Conservation (phyloP, 2,888 invertebrate species). For the Diadegma fenestrale region DNA sequence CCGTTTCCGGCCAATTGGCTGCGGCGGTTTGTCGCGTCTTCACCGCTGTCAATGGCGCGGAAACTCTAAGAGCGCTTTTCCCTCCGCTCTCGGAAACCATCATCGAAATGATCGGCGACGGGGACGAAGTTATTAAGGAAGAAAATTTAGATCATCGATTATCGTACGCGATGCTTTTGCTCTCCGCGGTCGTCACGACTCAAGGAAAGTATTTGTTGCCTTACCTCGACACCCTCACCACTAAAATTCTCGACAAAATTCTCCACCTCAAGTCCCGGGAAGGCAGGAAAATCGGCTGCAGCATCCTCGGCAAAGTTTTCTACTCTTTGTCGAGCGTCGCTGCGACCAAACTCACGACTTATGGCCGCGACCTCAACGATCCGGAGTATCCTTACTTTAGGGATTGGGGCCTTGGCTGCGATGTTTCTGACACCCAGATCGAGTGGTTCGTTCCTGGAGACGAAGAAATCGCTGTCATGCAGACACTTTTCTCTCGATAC, state of each 20-base stretch:
- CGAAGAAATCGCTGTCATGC: slow-evolving; percentile 89
- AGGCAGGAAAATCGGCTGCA: slow-evolving; percentile 88
- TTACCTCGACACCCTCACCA: slow-evolving; percentile 88
- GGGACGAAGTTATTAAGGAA: slow-evolving; percentile 89
- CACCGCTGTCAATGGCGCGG: slow-evolving; percentile 88
- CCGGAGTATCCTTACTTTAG: slow-evolving; percentile 90
- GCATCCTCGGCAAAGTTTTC: slow-evolving; percentile 87
- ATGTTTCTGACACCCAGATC: slow-evolving; percentile 88
- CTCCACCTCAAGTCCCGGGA: slow-evolving; percentile 89
- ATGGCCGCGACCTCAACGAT: slow-evolving; percentile 87
- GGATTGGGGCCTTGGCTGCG: slow-evolving; percentile 93
- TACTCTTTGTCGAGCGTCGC: slow-evolving; percentile 88
- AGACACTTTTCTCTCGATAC: slow-evolving; percentile 88
- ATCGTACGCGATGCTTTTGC: slow-evolving; percentile 90
- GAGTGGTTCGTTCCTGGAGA: slow-evolving; percentile 92
- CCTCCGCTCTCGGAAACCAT: slow-evolving; percentile 90
- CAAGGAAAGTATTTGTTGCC: slow-evolving; percentile 88
- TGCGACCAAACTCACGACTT: slow-evolving; percentile 85
- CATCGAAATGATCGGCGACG: slow-evolving; percentile 85
- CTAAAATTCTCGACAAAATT: slow-evolving; percentile 89
- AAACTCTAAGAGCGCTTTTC: slow-evolving; percentile 90
- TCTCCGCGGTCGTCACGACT: slow-evolving; percentile 90
- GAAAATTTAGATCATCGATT: slow-evolving; percentile 93
- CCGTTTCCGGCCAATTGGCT: slow-evolving; percentile 93
- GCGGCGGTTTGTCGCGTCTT: slow-evolving; percentile 90